These are phyloP conservation scores for Serilophus lunatus DNA, from an alignment of 2,113 vertebrate genomes.

Conservation along the genomic window DNA sequence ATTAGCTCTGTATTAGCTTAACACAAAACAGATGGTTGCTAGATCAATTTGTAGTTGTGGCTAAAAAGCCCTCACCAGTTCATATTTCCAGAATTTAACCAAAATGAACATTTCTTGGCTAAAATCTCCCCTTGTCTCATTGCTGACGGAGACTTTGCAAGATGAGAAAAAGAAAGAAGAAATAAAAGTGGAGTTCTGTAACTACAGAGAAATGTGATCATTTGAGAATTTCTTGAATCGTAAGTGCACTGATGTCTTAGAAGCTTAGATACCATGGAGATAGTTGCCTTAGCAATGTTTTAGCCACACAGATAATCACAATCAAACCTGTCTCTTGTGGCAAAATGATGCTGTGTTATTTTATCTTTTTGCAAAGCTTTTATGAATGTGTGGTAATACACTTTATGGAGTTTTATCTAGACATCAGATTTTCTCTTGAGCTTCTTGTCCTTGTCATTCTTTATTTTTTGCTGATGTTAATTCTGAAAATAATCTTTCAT, in stretches of 20 bases:
- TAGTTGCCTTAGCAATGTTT: conserved; percentile 64
- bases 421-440: not conserved
- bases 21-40: not conserved
- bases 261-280: conserved; percentile 53
- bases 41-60: not conserved
- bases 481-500: not conserved
- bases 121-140: not conserved
- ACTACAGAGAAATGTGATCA: not conserved
- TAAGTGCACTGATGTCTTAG: not conserved
- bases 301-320: not conserved
- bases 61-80: not conserved
- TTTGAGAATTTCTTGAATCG: conserved; percentile 8
- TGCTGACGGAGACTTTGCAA: not conserved
- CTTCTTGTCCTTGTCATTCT: not conserved
- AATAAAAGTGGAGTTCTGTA: not conserved
- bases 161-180: not conserved
- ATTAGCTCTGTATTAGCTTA: not conserved
- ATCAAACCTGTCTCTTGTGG: not conserved
- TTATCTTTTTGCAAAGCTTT: not conserved
- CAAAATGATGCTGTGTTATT: not conserved
- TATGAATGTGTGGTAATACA: not conserved
- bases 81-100: not conserved
- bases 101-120: not conserved
- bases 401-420: not conserved
- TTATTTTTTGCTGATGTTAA: not conserved